Percentiles rank a stretch among this genome's conserved stretches.
Conservation (phyloP, 2,888 invertebrate species). For the Apocheima hispidaria region DNA sequence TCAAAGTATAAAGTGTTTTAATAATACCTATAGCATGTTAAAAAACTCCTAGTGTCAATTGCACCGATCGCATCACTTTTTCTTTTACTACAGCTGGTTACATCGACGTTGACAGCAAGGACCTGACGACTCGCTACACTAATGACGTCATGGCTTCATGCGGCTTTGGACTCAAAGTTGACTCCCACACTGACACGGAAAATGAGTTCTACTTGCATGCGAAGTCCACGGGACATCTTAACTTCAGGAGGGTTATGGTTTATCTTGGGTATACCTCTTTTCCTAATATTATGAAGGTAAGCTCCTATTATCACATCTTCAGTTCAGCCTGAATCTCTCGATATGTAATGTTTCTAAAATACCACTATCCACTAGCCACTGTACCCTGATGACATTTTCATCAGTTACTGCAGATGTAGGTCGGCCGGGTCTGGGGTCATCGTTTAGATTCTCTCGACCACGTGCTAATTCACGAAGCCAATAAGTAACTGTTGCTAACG, state of each 20-base stretch:
- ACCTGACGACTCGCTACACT: constrained; percentile 72
- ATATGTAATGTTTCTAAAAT: too few species aligned
- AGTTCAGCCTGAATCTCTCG: too few species aligned
- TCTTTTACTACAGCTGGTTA: constrained; percentile 42
- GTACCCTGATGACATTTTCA: too few species aligned
- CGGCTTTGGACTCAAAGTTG: constrained; percentile 81
- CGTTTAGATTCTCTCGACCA: too few species aligned
- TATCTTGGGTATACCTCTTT: constrained; percentile 46
- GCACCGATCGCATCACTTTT: constrained; percentile 1
- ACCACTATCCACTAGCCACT: neutral
- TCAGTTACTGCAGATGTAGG: too few species aligned
- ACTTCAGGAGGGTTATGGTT: constrained; percentile 46
- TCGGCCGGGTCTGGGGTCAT: too few species aligned
- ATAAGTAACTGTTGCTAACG: too few species aligned
- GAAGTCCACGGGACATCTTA: constrained; percentile 70
- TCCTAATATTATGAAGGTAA: constrained; percentile 48
- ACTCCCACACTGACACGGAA: constrained; percentile 80
- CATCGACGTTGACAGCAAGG: constrained; percentile 71
- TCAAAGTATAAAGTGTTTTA: too few species aligned
- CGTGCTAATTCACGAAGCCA: too few species aligned
- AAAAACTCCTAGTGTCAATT: too few species aligned
- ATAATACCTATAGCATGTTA: too few species aligned
- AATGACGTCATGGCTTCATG: constrained; percentile 84
- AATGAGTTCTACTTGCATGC: constrained; percentile 85
- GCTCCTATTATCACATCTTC: too few species aligned